Percentiles rank a stretch among this genome's conserved stretches.
phyloP scores from a whole-genome alignment of 2,797 vertebrate species.

The Calcarius lapponicus region DNA sequence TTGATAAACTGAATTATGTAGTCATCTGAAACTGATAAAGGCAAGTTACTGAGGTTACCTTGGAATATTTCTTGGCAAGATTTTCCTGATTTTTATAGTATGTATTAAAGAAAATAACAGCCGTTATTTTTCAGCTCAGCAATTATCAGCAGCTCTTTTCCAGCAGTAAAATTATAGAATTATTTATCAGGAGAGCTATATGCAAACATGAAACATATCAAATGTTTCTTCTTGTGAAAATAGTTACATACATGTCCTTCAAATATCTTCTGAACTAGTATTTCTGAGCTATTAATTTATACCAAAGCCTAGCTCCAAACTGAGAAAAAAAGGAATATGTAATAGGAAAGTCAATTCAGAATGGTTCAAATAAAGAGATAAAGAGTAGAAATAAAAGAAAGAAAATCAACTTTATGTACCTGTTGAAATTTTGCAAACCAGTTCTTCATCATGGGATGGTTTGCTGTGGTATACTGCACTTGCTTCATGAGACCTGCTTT shows the following conservation, averaged over 20 bases:
- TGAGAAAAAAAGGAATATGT: neutral
- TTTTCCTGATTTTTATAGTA: neutral
- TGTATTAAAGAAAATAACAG: neutral
- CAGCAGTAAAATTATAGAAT: neutral
- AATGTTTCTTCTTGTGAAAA: neutral
- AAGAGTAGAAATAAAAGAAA: neutral
- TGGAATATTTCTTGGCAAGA: neutral
- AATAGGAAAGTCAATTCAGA: neutral
- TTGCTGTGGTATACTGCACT: neutral
- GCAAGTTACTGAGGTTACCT: neutral
- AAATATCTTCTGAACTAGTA: neutral
- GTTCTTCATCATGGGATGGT: neutral
- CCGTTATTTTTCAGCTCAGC: neutral
- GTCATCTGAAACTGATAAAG: neutral
- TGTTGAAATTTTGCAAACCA: neutral
- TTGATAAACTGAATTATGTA: neutral
- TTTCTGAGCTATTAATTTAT: neutral
- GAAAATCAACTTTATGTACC: neutral
- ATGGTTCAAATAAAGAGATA: neutral
- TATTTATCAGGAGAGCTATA: neutral
- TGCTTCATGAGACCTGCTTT: neutral
- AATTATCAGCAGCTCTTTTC: neutral
- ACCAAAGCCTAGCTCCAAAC: neutral
- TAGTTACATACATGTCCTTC: neutral
- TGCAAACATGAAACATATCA: neutral